Evolutionary conservation across 1,140 invertebrate species (phyloP).

Genomic region (Battus philenor): DNA sequence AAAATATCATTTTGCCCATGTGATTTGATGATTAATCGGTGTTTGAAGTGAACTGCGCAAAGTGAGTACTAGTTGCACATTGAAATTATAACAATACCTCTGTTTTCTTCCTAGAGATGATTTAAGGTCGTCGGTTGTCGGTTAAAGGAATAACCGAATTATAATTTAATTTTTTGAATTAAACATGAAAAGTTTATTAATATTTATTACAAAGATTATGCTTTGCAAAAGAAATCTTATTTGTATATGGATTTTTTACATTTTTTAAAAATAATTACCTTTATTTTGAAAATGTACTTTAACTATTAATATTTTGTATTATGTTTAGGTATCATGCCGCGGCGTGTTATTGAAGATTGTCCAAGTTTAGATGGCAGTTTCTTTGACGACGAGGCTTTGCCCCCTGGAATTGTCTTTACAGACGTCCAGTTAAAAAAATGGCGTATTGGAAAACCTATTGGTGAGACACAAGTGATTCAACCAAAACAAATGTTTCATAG

Average conservation of each 20-base stretch:
- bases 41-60: not conserved
- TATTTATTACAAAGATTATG: too few species aligned
- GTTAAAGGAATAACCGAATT: too few species aligned
- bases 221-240: too few species aligned
- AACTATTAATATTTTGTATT: too few species aligned
- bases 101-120: constrained; percentile 1
- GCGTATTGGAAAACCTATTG: constrained; percentile 91
- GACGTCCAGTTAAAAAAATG: constrained; percentile 90
- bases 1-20: constrained; percentile 12
- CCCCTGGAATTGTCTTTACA: constrained; percentile 84
- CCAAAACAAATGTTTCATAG: too few species aligned
- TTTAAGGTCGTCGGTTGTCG: constrained; percentile 12
- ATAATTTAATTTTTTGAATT: too few species aligned
- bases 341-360: constrained; percentile 45
- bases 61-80: not conserved
- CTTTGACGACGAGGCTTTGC: constrained; percentile 59
- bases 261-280: too few species aligned
- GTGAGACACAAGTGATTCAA: too few species aligned
- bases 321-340: constrained; percentile 44
- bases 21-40: too few species aligned
- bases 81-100: constrained; percentile 1
- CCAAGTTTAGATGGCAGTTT: constrained; percentile 54
- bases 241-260: too few species aligned
- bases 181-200: too few species aligned
- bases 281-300: too few species aligned